A percentile compares a stretch with the other conserved stretches of the same genome.
phyloP scores from a whole-genome alignment of 2,797 vertebrate genomes.

The Anas acuta region DNA sequence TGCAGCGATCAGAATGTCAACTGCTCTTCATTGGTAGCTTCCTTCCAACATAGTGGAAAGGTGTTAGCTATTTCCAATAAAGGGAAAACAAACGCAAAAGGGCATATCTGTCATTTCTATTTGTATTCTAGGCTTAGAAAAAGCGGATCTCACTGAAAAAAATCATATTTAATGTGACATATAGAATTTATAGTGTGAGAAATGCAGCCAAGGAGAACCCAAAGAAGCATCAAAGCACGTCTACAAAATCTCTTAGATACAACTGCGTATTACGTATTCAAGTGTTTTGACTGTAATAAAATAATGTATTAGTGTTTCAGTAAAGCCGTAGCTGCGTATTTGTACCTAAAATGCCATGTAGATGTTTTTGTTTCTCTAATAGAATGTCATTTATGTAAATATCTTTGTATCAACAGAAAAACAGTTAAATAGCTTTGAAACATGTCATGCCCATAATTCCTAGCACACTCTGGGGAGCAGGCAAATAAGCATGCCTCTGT shows the following conservation, averaged over 20 bases:
- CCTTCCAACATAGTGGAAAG: neutral
- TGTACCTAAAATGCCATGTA: neutral
- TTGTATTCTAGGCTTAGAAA: constrained; percentile 20
- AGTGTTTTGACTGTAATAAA: constrained; percentile 49
- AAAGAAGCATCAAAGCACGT: neutral
- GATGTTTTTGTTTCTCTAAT: neutral
- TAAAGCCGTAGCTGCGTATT: neutral
- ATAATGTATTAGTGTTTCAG: neutral
- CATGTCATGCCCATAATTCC: neutral
- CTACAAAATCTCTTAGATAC: constrained; percentile 21
- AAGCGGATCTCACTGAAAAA: neutral
- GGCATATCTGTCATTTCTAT: constrained; percentile 14
- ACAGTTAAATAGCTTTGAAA: neutral
- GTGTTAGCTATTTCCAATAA: constrained; percentile 8
- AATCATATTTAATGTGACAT: constrained; percentile 7
- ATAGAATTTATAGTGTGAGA: constrained; percentile 30
- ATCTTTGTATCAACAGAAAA: neutral
- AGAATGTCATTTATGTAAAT: neutral
- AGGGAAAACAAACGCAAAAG: constrained; percentile 15
- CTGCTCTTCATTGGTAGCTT: neutral
- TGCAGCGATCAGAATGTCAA: neutral
- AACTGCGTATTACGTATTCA: neutral
- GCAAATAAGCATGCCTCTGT: neutral
- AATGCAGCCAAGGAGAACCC: constrained; percentile 3
- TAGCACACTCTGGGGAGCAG: neutral